A percentile compares a stretch with the other conserved stretches of the same genome.
phyloP scores from a whole-genome alignment of 1,140 invertebrate genomes.

The Drosophila teissieri region DNA sequence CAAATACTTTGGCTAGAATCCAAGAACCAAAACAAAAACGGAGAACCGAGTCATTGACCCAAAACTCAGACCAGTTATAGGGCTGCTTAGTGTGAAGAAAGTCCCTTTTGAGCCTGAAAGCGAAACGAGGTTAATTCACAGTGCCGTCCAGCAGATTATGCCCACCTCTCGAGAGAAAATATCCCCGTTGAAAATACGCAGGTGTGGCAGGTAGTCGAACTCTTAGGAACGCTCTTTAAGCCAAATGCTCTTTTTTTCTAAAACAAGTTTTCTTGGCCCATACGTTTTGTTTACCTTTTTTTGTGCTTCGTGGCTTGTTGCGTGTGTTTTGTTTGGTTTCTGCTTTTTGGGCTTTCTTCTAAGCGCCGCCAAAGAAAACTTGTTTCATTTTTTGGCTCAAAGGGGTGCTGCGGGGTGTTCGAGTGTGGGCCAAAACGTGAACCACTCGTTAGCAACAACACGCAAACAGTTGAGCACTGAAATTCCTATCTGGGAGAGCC shows the following conservation, averaged over 20 bases:
- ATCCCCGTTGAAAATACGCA: constrained; percentile 44
- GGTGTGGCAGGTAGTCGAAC: constrained; percentile 58
- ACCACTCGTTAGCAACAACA: constrained; percentile 52
- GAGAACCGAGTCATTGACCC: constrained; percentile 70
- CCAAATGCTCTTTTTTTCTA: constrained; percentile 30
- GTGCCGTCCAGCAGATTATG: constrained; percentile 25
- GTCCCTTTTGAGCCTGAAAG: constrained; percentile 49
- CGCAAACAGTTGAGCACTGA: constrained; percentile 28
- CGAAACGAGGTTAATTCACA: constrained; percentile 78
- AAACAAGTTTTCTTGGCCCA: constrained; percentile 74
- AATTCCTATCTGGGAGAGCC: constrained; percentile 30
- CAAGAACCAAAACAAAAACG: constrained; percentile 71
- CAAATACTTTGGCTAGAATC: constrained; percentile 9
- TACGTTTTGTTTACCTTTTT: constrained; percentile 77
- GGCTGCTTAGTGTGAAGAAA: constrained; percentile 53
- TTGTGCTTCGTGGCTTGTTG: constrained; percentile 60
- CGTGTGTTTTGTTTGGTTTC: constrained; percentile 55
- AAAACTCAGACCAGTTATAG: constrained; percentile 71
- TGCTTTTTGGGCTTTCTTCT: constrained; percentile 52
- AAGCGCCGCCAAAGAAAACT: constrained; percentile 39
- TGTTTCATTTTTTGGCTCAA: constrained; percentile 44
- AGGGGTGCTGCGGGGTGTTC: constrained; percentile 6
- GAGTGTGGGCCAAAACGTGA: constrained; percentile 41
- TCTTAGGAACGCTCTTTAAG: constrained; percentile 1
- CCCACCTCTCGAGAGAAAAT: not conserved